Evolutionary conservation across 2,797 vertebrate genomes (phyloP).

Genomic region (Falco novaeseelandiae): DNA sequence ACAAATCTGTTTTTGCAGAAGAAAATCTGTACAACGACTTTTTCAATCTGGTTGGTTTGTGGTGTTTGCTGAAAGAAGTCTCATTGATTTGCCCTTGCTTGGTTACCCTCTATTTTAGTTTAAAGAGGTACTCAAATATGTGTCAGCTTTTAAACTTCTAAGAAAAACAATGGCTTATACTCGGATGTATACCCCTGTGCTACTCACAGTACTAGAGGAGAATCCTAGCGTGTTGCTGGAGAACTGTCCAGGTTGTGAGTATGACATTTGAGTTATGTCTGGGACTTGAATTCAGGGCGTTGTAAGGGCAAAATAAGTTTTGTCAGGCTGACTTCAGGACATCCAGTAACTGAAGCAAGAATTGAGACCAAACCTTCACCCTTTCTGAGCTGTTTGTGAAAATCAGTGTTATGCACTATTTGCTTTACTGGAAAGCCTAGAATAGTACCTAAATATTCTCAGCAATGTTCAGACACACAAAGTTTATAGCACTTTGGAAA

Average conservation of each 20-base stretch:
- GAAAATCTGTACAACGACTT: neutral
- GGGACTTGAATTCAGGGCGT: neutral
- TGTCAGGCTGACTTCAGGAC: neutral
- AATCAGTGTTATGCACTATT: neutral
- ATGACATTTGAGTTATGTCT: neutral
- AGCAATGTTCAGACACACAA: neutral
- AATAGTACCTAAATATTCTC: neutral
- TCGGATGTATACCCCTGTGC: neutral
- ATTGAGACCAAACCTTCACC: neutral
- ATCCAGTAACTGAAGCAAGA: neutral
- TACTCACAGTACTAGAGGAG: neutral
- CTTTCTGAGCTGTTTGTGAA: neutral
- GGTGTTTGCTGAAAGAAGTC: neutral
- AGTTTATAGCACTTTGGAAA: neutral
- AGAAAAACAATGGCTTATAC: neutral
- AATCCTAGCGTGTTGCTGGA: neutral
- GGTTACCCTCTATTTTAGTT: neutral
- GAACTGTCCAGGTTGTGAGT: neutral
- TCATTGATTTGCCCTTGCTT: neutral
- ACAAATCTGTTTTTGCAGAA: neutral
- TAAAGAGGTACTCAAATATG: neutral
- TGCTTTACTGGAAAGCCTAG: neutral
- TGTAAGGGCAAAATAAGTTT: neutral
- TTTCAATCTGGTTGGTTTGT: neutral
- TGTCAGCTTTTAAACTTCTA: neutral